phyloP scores from a whole-genome alignment of 2,797 vertebrate species.

The Pangasius sanitwongsei region DNA sequence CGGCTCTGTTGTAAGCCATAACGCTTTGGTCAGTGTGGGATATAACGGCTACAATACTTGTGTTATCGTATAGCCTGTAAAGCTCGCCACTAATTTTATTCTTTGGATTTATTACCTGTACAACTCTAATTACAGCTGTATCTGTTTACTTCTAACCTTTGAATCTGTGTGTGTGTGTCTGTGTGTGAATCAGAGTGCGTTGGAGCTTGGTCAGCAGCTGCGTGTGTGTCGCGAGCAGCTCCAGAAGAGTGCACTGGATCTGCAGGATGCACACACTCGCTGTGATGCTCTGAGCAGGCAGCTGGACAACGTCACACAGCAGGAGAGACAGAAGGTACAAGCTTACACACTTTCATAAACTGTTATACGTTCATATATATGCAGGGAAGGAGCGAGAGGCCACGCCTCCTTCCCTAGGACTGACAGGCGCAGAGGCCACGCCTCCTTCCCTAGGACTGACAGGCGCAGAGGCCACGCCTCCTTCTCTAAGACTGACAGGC shows the following conservation, averaged over 20 bases:
- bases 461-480: too few relatives aligned
- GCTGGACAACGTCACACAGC: slow-evolving; percentile 49
- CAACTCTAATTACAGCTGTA: background rate
- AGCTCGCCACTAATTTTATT: background rate
- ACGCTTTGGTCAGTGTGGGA: background rate
- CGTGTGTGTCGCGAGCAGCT: slow-evolving; percentile 68
- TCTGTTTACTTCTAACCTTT: background rate
- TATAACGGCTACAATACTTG: background rate
- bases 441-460: too few relatives aligned
- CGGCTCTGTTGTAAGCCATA: background rate
- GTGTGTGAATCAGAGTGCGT: slow-evolving; percentile 56
- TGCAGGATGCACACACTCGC: slow-evolving; percentile 69
- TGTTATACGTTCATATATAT: background rate
- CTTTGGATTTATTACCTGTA: background rate
- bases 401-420: background rate
- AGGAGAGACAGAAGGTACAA: slow-evolving; percentile 14
- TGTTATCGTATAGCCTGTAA: background rate
- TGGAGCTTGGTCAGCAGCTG: slow-evolving; percentile 72
- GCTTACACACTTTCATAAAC: background rate
- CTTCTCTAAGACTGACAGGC: too few relatives aligned
- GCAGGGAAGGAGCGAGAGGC: background rate
- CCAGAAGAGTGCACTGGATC: slow-evolving; percentile 63
- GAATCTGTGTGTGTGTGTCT: background rate
- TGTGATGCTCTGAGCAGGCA: slow-evolving; percentile 68
- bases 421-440: background rate